Evolutionary conservation across 2,888 invertebrate species (phyloP), one percentile per base, ranked within the genome.

Genomic region (Andrena chrysosceles): DNA sequence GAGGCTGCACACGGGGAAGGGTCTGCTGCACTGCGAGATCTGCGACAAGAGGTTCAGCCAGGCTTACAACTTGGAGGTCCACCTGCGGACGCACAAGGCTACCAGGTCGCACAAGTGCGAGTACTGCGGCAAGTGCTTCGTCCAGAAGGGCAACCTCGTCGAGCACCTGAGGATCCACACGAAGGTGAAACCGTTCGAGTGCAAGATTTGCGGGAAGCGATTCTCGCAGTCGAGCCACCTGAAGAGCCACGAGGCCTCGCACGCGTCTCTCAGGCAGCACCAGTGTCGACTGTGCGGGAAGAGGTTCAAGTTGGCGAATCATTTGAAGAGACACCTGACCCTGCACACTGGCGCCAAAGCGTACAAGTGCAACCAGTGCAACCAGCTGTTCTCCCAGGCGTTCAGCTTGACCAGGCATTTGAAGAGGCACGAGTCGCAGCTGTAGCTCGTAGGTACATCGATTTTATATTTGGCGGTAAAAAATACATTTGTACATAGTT

Each of bases 361-460:
- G n/a, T 94, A 94, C 79, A 94, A 93, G 69, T 94, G 94, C 76
- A 87, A 92, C 29, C 90, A 91, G 20, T 95, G 95, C 87, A 92
- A 94, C 70, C 94, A 95, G 83, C 91, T 94, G 52, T 95, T 95
- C 86, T 92, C 94, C 1, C 94, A 95, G 73, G 94, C 94, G 62
- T 94, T 95, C 66, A 94, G 94, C 62, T 92, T 95, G 31, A 94
- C 94, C 60, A 93, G 95, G 83, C 95, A 95, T 84, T 93, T 94
- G 70, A 94, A 95, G 75, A 93, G 93, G 10, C 95, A 95, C 5
- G 93, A 93, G 20, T 82, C 85, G 0, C 83, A 85, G 23, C 13
- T 67, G 16, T 89, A 86, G 69, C 63, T 63, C 48, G n/a, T 16
- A 16, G 35, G 42, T 6, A 48, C 16, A 20, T 31, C 2, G 56